Evolutionary conservation across 2,888 invertebrate species (phyloP), one percentile per base, ranked within the genome.

Genomic region (Cantharis nigra): DNA sequence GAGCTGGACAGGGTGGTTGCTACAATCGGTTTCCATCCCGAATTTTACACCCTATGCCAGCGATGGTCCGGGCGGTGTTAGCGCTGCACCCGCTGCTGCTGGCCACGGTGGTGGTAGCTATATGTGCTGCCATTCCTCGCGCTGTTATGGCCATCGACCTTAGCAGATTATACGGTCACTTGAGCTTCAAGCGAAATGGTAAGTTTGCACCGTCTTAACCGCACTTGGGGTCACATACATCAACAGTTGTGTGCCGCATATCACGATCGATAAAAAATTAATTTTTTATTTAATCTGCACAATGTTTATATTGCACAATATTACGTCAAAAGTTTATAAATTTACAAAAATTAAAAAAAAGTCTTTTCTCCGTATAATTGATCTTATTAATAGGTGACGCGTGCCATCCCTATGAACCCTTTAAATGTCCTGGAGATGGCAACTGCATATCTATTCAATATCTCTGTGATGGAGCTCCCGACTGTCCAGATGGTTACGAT

Each of bases 371-470:
- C n/a, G n/a, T 18, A 2, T 11, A 23, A n/a, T 65, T 9, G 7
- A 9, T 23, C n/a, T 4, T 23, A 4, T 71, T 88, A 88, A 71
- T 87, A 93, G 94, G 92, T 75, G 91, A 91, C 80, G 92, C 93
- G 84, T 98, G 98, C 86, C 97, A 97, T 87, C 97, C 98, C 1
- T 98, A 98, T 90, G 97, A 97, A 89, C 98, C 98, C 62, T 98
- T 98, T 91, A 97, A 97, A 88, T 98, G 98, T 87, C 98, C 98
- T 0, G 97, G 96, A 79, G 96, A 96, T 86, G 96, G 95, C 33
- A 94, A 95, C 88, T 98, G 98, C 90, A 98, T 98, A 90, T 97
- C 97, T 81, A 97, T 98, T 89, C 98, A 97, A 88, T 98, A 98
- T 89, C 91, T 98, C 71, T 98, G 98, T 88, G 98, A 98, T 87